Evolutionary conservation across 2,888 invertebrate genomes (phyloP).

Genomic region (Platycheirus rosarum): DNA sequence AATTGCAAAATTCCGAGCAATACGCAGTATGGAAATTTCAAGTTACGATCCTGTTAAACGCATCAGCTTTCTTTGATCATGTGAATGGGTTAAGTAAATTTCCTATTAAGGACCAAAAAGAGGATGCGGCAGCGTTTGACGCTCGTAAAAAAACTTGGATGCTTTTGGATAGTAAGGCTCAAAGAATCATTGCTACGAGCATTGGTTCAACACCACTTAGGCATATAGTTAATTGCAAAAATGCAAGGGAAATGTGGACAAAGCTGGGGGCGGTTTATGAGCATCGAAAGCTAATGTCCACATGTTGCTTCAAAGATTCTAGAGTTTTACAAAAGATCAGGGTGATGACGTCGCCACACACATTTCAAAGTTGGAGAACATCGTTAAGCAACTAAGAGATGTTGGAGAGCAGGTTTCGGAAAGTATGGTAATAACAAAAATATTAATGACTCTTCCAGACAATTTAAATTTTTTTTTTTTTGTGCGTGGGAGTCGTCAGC

Average conservation of each 20-base stretch:
- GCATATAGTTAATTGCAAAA: too few species aligned
- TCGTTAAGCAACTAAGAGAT: constrained; percentile 27
- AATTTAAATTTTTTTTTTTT: constrained; percentile 71
- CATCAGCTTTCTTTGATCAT: constrained; percentile 14
- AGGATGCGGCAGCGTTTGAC: not conserved
- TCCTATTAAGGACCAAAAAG: not conserved
- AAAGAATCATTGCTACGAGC: constrained; percentile 13
- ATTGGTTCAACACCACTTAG: too few species aligned
- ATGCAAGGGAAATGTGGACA: too few species aligned
- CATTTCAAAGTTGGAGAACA: constrained; percentile 49
- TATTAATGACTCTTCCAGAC: constrained; percentile 74
- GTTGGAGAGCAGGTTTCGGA: constrained; percentile 56
- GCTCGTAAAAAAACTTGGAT: not conserved
- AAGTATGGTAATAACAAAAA: constrained; percentile 71
- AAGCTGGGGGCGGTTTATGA: too few species aligned
- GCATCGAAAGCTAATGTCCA: constrained; percentile 77
- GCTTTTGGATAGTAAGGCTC: too few species aligned
- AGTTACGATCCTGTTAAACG: constrained; percentile 24
- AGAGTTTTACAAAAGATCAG: constrained; percentile 55
- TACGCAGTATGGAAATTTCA: constrained; percentile 15
- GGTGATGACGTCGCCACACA: constrained; percentile 58
- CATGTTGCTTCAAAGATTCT: constrained; percentile 76
- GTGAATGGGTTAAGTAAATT: not conserved
- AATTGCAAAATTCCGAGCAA: too few species aligned
- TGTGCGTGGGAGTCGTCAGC: too few species aligned